phyloP scores from a whole-genome alignment of 2,113 vertebrate species.

The Pangasianodon gigas region DNA sequence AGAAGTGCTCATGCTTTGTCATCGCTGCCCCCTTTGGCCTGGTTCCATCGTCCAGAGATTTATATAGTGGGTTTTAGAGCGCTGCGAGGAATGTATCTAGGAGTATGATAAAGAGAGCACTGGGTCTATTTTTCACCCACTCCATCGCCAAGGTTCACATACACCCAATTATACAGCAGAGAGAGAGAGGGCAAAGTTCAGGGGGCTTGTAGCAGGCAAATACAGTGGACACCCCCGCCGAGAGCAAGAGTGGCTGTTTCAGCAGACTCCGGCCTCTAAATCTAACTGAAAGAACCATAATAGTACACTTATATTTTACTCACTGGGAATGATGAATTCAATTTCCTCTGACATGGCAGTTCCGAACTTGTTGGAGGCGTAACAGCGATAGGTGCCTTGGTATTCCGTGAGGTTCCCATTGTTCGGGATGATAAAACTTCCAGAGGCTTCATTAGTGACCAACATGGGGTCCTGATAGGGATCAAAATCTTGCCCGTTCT shows the following conservation, averaged over 20 bases:
- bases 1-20: conserved; percentile 54
- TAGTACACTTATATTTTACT: conserved; percentile 68
- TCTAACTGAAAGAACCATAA: conserved; percentile 63
- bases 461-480: conserved; percentile 81
- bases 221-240: conserved; percentile 56
- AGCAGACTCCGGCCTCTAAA: conserved; percentile 56
- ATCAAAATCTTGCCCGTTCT: conserved; percentile 85
- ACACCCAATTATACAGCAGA: conserved; percentile 33
- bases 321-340: conserved; percentile 90
- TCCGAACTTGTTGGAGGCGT: conserved; percentile 84
- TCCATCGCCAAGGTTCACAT: conserved; percentile 38
- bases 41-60: conserved; percentile 58
- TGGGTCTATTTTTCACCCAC: conserved; percentile 48
- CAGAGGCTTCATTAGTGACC: conserved; percentile 77
- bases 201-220: conserved; percentile 58
- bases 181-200: conserved; percentile 31
- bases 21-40: conserved; percentile 38
- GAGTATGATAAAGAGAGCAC: conserved; percentile 59
- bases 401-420: conserved; percentile 85
- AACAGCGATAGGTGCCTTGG: conserved; percentile 91
- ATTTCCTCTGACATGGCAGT: conserved; percentile 90
- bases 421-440: conserved; percentile 90
- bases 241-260: conserved; percentile 54
- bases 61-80: conserved; percentile 54
- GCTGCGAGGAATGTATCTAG: conserved; percentile 62